Evolutionary conservation across 2,113 vertebrate genomes (phyloP).

Genomic region (Cyphomyrus discorhynchus): DNA sequence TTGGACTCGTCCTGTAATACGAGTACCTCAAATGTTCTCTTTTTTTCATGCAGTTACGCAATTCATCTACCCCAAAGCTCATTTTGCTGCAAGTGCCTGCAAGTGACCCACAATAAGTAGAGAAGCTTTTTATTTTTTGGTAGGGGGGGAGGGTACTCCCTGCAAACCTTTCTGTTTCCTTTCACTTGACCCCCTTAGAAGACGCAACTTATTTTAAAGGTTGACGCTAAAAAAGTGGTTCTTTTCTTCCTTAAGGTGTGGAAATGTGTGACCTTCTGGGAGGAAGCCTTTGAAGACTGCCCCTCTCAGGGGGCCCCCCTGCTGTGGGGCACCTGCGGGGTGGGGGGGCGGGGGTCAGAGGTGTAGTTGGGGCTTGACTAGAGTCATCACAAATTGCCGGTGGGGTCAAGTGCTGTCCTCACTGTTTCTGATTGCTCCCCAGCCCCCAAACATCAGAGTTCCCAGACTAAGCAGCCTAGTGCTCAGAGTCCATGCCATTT

Average conservation of each 20-base stretch:
- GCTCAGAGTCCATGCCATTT: neutral
- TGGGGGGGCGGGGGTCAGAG: neutral
- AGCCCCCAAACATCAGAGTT: neutral
- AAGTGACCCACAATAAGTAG: neutral
- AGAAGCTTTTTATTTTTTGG: neutral
- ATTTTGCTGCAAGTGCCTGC: neutral
- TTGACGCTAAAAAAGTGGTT: neutral
- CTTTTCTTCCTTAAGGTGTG: neutral
- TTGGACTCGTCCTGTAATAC: neutral
- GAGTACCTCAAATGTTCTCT: neutral
- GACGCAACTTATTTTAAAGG: neutral
- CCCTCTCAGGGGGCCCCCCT: neutral
- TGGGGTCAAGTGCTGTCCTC: neutral
- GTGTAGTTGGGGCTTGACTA: neutral
- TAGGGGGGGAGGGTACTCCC: neutral
- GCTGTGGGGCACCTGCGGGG: neutral
- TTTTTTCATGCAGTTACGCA: neutral
- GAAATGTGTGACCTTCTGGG: slow-evolving; percentile 4
- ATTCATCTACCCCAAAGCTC: neutral
- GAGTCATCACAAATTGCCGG: neutral
- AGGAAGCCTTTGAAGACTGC: neutral
- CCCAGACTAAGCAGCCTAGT: neutral
- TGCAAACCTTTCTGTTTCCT: neutral
- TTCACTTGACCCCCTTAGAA: neutral
- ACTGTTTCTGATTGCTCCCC: neutral